Conservation (phyloP, 2,113 vertebrate genomes). For the Cyanistes caeruleus region DNA sequence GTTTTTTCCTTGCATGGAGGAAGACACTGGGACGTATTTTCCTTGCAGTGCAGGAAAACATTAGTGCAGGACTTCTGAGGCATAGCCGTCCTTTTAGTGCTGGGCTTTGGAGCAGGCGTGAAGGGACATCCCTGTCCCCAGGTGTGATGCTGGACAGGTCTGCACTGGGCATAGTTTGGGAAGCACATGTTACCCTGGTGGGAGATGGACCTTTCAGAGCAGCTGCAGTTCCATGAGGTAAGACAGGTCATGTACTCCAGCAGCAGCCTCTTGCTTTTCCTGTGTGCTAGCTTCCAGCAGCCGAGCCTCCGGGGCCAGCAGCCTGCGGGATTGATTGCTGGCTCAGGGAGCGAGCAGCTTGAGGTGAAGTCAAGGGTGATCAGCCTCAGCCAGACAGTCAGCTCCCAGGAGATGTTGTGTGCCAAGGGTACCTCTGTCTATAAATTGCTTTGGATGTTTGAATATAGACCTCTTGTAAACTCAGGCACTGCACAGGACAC, state of each 20-base stretch:
- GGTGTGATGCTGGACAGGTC: rapidly evolving
- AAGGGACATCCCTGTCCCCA: background rate
- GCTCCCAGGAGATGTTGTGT: slow-evolving; percentile 17
- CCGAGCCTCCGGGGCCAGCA: rapidly evolving
- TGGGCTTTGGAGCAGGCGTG: background rate
- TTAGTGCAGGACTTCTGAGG: background rate
- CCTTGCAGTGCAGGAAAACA: background rate
- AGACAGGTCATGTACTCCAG: background rate
- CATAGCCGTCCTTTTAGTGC: rapidly evolving
- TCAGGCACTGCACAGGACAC: background rate
- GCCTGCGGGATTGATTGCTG: background rate
- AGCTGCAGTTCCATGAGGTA: rapidly evolving
- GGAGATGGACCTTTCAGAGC: background rate
- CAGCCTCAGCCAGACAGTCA: slow-evolving; percentile 11
- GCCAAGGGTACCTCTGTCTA: slow-evolving; percentile 15
- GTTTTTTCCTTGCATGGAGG: rapidly evolving
- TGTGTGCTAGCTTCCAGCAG: rapidly evolving
- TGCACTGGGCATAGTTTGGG: background rate
- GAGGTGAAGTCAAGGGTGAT: slow-evolving; percentile 58
- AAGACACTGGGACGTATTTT: rapidly evolving
- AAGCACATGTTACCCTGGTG: rapidly evolving
- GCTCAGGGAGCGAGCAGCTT: background rate
- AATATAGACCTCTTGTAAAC: slow-evolving; percentile 17
- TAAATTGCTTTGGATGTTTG: slow-evolving; percentile 50
- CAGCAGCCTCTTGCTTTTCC: background rate